A percentile compares a stretch with the other conserved stretches of the same genome.
These are phyloP conservation scores for Macrosoma leucophasiata DNA, from an alignment of 2,888 invertebrate genomes.

Conservation along the genomic window DNA sequence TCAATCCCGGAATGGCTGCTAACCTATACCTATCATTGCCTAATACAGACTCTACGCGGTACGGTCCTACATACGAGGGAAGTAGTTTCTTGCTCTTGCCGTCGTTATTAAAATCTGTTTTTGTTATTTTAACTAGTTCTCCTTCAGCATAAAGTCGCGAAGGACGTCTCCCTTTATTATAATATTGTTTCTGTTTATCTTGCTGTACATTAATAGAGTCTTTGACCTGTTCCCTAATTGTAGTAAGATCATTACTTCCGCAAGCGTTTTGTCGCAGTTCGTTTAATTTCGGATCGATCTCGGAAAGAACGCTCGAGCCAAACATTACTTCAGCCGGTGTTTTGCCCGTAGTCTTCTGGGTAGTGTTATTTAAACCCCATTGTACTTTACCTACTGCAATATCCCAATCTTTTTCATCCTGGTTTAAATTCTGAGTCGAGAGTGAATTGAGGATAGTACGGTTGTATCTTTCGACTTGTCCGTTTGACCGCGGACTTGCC, in stretches of 20 bases:
- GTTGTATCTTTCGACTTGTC: constrained; percentile 18
- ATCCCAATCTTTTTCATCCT: constrained; percentile 15
- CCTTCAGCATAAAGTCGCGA: not conserved
- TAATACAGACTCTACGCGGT: too few species aligned
- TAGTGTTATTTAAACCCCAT: constrained; percentile 19
- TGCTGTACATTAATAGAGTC: not conserved
- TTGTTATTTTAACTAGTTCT: too few species aligned
- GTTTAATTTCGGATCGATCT: not conserved
- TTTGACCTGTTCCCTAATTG: not conserved
- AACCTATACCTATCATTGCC: too few species aligned
- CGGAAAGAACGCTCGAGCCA: constrained; percentile 9
- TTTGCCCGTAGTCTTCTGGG: constrained; percentile 16
- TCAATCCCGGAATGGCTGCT: too few species aligned
- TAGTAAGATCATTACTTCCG: not conserved
- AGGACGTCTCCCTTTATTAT: not conserved
- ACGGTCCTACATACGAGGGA: too few species aligned
- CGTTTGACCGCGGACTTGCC: constrained; percentile 15
- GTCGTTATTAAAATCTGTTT: too few species aligned
- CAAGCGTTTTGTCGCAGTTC: not conserved
- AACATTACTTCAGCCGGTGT: constrained; percentile 33
- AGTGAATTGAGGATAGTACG: constrained; percentile 13
- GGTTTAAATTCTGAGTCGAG: constrained; percentile 4
- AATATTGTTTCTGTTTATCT: not conserved
- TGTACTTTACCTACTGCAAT: constrained; percentile 16
- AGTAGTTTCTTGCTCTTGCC: too few species aligned